Evolutionary conservation across 2,888 invertebrate genomes (phyloP), one percentile per base, ranked within the genome.

Genomic region (Spialia ferax): DNA sequence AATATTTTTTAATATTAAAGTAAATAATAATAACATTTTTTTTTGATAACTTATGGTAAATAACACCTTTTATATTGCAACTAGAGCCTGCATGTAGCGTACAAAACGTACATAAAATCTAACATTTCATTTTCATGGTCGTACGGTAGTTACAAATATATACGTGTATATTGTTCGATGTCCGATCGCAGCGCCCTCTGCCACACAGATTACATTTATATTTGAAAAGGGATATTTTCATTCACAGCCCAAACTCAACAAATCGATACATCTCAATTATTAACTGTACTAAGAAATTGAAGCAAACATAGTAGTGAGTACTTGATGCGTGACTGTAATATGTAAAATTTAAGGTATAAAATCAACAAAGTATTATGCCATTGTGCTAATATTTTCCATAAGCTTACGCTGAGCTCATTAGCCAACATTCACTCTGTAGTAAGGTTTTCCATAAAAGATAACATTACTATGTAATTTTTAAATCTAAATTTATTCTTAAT

Each of bases 131-230:
- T n/a, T n/a, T n/a, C n/a, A n/a, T n/a, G n/a, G n/a, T n/a, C n/a
- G n/a, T n/a, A n/a, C n/a, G n/a, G n/a, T 8, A 18, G 6, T 18
- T 22, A 4, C 10, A 20, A 1, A 1, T n/a, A n/a, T 4, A n/a
- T 42, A 42, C n/a, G 4, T 4, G 38, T 42, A n/a, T 42, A 15
- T 29, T 57, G 38, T 29, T 52, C 56, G 64, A 13, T 48, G 29
- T 57, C 57, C 66, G 59, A 66, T 15, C 20, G 52, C 50, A 26
- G 54, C 62, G 71, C 72, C 73, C 70, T 73, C 75, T 70, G 68
- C 50, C 75, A 72, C 74, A 74, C 73, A 73, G 69, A 71, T 48
- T 57, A 15, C n/a, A 45, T 10, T 15, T 23, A 65, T 61, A 42
- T 32, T 32, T 15, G 29, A 64, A 56, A 55, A 42, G 42, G 45